Evolutionary conservation across 2,888 invertebrate genomes (phyloP).

Genomic region (Cheilosia variabilis): DNA sequence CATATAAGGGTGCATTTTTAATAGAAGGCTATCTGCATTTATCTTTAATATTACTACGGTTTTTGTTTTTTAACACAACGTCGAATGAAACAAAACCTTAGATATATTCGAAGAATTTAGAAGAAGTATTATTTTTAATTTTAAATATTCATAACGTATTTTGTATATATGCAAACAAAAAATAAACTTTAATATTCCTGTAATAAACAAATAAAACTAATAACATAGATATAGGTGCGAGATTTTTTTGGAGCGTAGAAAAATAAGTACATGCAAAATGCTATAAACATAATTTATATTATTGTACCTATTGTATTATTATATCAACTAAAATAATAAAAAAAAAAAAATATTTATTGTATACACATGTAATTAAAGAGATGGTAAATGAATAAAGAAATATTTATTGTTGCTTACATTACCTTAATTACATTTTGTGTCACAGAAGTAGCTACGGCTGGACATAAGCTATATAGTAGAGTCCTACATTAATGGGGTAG

Average conservation of each 20-base stretch:
- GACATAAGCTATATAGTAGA: no score
- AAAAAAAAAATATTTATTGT: slow-evolving; percentile 47
- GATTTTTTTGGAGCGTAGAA: slow-evolving; percentile 43
- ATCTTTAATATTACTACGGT: slow-evolving; percentile 2
- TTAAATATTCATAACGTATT: slow-evolving; percentile 35
- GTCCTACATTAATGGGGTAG: no score
- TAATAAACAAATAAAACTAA: slow-evolving; percentile 38
- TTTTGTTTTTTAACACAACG: slow-evolving; percentile 10
- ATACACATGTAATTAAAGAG: slow-evolving; percentile 59
- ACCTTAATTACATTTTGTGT: not conserved
- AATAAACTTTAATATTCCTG: slow-evolving; percentile 31
- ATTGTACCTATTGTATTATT: slow-evolving; percentile 54
- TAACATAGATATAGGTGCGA: slow-evolving; percentile 46
- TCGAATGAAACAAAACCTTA: not conserved
- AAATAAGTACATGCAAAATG: slow-evolving; percentile 30
- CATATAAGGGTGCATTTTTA: slow-evolving; percentile 9
- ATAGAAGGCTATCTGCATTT: slow-evolving; percentile 4
- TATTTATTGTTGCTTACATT: slow-evolving; percentile 63
- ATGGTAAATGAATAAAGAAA: slow-evolving; percentile 45
- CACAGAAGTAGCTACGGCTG: not conserved
- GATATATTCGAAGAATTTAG: not conserved
- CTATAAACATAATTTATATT: slow-evolving; percentile 55
- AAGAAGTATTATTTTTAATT: slow-evolving; percentile 43
- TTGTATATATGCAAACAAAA: slow-evolving; percentile 59
- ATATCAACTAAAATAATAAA: slow-evolving; percentile 41